A percentile compares a stretch with the other conserved stretches of the same genome.
These are phyloP conservation scores for Danio aesculapii DNA, from an alignment of 2,797 vertebrate genomes.

Conservation along the genomic window DNA sequence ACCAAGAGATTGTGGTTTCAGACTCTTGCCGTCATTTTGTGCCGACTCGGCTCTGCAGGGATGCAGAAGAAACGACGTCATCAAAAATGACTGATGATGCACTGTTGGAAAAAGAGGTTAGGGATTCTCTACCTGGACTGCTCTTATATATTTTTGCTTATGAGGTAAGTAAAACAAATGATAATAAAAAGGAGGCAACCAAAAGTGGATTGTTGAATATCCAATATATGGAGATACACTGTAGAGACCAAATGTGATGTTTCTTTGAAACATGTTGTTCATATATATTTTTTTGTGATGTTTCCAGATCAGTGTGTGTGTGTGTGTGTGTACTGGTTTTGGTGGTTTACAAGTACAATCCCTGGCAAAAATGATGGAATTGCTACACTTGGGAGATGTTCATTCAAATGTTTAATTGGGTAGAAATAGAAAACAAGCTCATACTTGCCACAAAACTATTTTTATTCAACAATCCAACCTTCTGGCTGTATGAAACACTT, in stretches of 20 bases:
- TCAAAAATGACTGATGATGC: constrained; percentile 41
- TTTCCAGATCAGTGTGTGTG: constrained; percentile 54
- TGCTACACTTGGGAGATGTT: no score
- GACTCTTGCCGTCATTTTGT: constrained; percentile 1
- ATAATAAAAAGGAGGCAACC: constrained; percentile 25
- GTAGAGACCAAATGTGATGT: constrained; percentile 64
- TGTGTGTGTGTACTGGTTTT: no score
- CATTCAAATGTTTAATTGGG: no score
- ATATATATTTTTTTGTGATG: constrained; percentile 56
- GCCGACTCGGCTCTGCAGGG: constrained; percentile 27
- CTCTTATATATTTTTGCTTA: constrained; percentile 18
- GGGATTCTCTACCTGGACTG: constrained; percentile 43
- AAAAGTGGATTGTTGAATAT: constrained; percentile 61
- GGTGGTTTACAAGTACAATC: no score
- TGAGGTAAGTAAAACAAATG: constrained; percentile 17
- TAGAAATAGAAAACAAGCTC: no score
- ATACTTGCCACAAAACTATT: no score
- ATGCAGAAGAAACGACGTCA: constrained; percentile 24
- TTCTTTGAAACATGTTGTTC: constrained; percentile 60
- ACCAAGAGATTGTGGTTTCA: neutral
- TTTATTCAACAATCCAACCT: no score
- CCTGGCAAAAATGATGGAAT: no score
- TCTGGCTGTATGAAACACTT: no score
- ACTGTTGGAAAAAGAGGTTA: constrained; percentile 34
- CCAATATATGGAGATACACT: constrained; percentile 66